These are phyloP conservation scores for Hormiphora californensis DNA, from an alignment of 37 sponge, comb jelly and placozoan species.

Conservation along the genomic window DNA sequence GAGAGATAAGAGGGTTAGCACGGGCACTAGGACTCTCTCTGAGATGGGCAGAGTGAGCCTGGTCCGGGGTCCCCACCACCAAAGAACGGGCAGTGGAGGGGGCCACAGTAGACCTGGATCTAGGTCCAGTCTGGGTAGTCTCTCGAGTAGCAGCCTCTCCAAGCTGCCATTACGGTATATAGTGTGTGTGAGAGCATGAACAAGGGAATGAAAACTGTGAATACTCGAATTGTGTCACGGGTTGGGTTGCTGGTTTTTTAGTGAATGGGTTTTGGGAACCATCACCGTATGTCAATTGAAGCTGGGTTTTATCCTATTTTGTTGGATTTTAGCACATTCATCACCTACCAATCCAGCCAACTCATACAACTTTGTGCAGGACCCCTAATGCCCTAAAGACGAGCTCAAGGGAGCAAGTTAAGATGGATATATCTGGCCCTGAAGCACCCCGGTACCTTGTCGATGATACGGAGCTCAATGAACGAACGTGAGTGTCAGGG, in stretches of 20 bases:
- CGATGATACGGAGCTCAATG: not conserved
- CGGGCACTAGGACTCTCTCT: not conserved
- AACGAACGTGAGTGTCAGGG: not conserved
- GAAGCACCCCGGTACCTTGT: not conserved
- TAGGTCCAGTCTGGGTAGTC: not conserved
- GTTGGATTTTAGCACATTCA: no score
- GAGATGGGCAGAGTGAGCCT: not conserved
- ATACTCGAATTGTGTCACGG: no score
- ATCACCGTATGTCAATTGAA: no score
- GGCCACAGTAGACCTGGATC: not conserved
- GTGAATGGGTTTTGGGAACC: no score
- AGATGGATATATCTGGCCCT: conserved; percentile 10
- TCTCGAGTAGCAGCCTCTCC: not conserved
- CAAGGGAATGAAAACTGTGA: no score
- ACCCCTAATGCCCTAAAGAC: not conserved
- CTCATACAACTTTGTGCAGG: not conserved
- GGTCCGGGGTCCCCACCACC: not conserved
- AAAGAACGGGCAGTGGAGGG: no score
- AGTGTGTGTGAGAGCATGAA: no score
- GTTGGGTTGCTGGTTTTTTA: no score
- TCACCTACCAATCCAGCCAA: no score
- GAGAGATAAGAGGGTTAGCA: not conserved
- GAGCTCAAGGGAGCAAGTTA: not conserved
- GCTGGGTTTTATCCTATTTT: no score
- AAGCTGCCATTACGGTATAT: not conserved